These are phyloP conservation scores for Yponomeuta plumbellus DNA, from an alignment of 2,888 invertebrate species.

Conservation along the genomic window DNA sequence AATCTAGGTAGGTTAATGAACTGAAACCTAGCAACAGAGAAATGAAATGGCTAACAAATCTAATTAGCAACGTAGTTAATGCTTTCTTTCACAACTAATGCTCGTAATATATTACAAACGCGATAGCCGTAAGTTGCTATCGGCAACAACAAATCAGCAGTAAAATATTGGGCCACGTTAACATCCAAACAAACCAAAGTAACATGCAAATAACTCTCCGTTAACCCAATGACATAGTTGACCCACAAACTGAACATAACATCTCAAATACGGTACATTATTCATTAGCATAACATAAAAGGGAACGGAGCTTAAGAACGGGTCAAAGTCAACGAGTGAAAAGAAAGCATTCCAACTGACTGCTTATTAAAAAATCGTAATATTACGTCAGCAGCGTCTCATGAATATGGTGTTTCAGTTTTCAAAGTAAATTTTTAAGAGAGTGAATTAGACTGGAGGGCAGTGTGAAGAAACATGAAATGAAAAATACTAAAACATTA, in stretches of 20 bases:
- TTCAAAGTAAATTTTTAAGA: not conserved
- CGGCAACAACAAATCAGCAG: not conserved
- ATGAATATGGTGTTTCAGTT: not conserved
- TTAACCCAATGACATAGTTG: slow-evolving; percentile 69
- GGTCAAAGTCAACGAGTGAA: slow-evolving; percentile 57
- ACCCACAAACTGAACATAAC: slow-evolving; percentile 57
- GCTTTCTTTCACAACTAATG: not conserved
- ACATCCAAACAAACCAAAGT: slow-evolving; percentile 32
- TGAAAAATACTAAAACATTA: too few relatives aligned
- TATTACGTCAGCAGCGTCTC: not conserved
- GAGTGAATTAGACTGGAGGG: too few relatives aligned
- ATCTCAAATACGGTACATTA: slow-evolving; percentile 62
- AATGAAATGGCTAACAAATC: slow-evolving; percentile 45
- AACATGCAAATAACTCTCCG: slow-evolving; percentile 55
- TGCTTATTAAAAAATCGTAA: not conserved
- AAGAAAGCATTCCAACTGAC: slow-evolving; percentile 31
- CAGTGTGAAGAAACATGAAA: too few relatives aligned
- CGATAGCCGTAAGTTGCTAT: not conserved
- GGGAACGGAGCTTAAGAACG: slow-evolving; percentile 46
- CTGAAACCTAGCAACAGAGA: slow-evolving; percentile 53
- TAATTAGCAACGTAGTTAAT: slow-evolving; percentile 38
- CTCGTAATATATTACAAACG: not conserved
- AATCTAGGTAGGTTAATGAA: slow-evolving; percentile 37
- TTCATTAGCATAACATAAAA: slow-evolving; percentile 53
- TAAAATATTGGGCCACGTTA: not conserved